Evolutionary conservation across 2,113 vertebrate species (phyloP).

Genomic region (Notothenia rossii): DNA sequence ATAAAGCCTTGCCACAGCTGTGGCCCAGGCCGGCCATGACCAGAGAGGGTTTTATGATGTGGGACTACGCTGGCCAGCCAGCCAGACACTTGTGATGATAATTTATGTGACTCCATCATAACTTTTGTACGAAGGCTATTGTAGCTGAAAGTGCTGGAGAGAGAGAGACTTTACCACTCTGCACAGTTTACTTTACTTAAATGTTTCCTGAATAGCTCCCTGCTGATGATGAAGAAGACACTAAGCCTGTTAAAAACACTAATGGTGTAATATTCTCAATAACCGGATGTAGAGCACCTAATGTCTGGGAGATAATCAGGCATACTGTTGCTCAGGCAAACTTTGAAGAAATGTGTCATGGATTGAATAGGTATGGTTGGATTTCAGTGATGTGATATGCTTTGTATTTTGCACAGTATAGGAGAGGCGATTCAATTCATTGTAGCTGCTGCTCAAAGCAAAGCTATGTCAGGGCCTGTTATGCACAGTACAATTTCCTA

Average conservation of each 20-base stretch:
- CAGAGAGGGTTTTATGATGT: neutral
- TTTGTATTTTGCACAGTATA: slow-evolving; percentile 25
- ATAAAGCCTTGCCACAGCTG: slow-evolving; percentile 42
- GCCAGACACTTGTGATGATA: slow-evolving; percentile 16
- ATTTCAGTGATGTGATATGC: slow-evolving; percentile 47
- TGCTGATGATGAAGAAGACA: slow-evolving; percentile 16
- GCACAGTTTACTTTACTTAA: neutral
- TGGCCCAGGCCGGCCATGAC: neutral
- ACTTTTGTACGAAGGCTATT: slow-evolving; percentile 35
- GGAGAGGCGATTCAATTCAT: slow-evolving; percentile 25
- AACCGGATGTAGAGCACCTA: slow-evolving; percentile 20
- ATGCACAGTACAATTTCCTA: neutral
- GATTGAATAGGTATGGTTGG: slow-evolving; percentile 32
- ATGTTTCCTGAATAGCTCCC: slow-evolving; percentile 23
- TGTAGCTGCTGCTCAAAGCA: slow-evolving; percentile 22
- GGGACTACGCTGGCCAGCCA: neutral
- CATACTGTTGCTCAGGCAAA: slow-evolving; percentile 47
- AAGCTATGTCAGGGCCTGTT: neutral
- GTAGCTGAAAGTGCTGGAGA: neutral
- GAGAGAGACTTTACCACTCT: neutral
- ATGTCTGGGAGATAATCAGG: slow-evolving; percentile 28
- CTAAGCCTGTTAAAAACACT: slow-evolving; percentile 2
- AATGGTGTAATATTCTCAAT: slow-evolving; percentile 1
- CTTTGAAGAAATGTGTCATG: slow-evolving; percentile 60
- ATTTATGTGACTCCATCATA: slow-evolving; percentile 40